These are phyloP conservation scores for Andricus curvator DNA, from an alignment of 2,888 invertebrate species.

Conservation along the genomic window DNA sequence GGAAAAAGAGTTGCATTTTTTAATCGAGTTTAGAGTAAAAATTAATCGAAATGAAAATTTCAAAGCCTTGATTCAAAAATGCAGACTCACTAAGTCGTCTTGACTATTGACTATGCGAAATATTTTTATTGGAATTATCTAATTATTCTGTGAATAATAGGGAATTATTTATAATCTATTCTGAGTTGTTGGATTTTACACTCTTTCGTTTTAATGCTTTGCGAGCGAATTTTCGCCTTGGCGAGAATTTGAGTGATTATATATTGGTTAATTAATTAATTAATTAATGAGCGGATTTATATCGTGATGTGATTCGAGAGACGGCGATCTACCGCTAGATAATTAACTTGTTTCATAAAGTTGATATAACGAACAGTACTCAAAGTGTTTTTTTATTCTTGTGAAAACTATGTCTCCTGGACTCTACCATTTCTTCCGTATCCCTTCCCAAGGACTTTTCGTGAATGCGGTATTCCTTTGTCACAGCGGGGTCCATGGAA, in stretches of 20 bases:
- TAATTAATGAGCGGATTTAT: conserved; percentile 21
- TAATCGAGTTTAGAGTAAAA: neutral
- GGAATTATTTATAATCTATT: conserved; percentile 17
- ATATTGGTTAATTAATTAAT: conserved; percentile 16
- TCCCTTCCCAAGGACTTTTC: neutral
- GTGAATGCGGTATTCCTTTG: neutral
- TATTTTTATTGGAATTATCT: conserved; percentile 2
- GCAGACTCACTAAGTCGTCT: neutral
- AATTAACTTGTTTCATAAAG: conserved; percentile 33
- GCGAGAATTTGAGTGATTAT: conserved; percentile 14
- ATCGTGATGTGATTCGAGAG: neutral
- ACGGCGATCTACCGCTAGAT: neutral
- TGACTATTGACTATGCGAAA: neutral
- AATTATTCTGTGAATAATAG: conserved; percentile 39
- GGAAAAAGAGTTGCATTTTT: conserved; percentile 16
- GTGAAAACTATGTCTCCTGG: neutral
- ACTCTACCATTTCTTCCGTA: neutral
- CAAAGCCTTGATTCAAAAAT: neutral
- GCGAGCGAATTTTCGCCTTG: conserved; percentile 3
- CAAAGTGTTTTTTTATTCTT: neutral
- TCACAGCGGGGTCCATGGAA: neutral
- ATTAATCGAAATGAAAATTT: neutral
- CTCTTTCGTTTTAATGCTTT: conserved; percentile 23
- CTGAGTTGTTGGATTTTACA: conserved; percentile 8
- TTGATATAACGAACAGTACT: conserved; percentile 28